phyloP scores from a whole-genome alignment of 1,140 invertebrate species.

The Apis florea region DNA sequence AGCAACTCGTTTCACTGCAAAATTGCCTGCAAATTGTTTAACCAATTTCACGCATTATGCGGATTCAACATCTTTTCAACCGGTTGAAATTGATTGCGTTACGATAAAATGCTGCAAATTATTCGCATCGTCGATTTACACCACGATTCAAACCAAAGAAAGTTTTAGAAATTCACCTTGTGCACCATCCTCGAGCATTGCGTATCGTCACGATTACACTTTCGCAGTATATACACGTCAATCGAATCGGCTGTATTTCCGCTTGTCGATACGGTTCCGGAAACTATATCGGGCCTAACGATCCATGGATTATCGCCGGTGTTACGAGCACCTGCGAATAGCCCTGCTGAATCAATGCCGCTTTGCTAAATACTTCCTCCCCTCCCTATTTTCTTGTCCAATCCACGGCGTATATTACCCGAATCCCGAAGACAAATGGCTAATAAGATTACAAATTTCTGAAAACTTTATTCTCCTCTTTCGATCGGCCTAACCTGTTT shows the following conservation, averaged over 20 bases:
- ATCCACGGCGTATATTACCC: background rate
- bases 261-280: constrained; percentile 45
- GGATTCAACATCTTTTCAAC: too few species aligned
- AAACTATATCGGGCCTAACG: constrained; percentile 41
- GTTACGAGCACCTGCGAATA: constrained; percentile 35
- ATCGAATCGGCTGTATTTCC: constrained; percentile 30
- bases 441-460: too few species aligned
- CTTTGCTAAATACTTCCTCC: background rate
- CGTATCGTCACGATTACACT: background rate
- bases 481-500: too few species aligned
- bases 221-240: background rate
- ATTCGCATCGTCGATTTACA: too few species aligned
- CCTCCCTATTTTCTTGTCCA: background rate
- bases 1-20: too few species aligned
- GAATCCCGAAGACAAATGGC: too few species aligned
- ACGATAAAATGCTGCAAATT: too few species aligned
- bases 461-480: too few species aligned
- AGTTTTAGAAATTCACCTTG: background rate
- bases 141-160: background rate
- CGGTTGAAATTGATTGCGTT: too few species aligned
- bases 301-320: constrained; percentile 43
- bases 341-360: constrained; percentile 6
- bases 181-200: too few species aligned
- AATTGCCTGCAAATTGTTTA: too few species aligned
- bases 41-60: too few species aligned